Evolutionary conservation across 37 sponge, comb jelly and placozoan genomes (phyloP), one percentile per base, ranked within the genome.

Genomic region (Halichondria panicea): DNA sequence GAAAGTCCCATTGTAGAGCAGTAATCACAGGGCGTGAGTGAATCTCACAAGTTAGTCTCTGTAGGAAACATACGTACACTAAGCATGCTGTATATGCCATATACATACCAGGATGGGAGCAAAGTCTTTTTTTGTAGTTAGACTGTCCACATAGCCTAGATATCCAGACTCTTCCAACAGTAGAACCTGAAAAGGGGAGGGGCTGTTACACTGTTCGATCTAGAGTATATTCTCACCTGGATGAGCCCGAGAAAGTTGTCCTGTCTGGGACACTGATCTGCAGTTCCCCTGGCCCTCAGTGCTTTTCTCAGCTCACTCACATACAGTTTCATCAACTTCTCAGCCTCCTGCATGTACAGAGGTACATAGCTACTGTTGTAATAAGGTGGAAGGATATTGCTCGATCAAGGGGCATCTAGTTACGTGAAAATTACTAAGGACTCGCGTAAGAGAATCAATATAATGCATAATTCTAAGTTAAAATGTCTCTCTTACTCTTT

Each of bases 91-190:
- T 22, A 24, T n/a, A 19, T 62, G 24, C 36, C 34, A 32, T 32
- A 7, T 15, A 55, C 70, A 27, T 43, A 83, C 84, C 76, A 83
- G 39, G 25, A 75, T 76, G 6, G 76, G 75, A 54, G 75, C 68
- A 55, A 65, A 66, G 55, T 52, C 45, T 34, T 46, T 84, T 44
- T 43, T 52, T 2, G 37, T 42, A n/a, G 84, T 70, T 25, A 77
- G 70, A 34, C 77, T 72, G 21, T 76, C 77, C 55, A 84, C 53
- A 53, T 77, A 84, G 11, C 84, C 78, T 63, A 66, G 65, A 43
- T 67, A 77, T 27, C 77, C 84, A 63, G 67, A 50, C 42, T 84
- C 71, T 2, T 69, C 78, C 55, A 84, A 33, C 12, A 71, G 59
- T 6, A 78, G 57, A 8, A 67, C 78, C 78, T 78, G 68, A 18